Evolutionary conservation across 2,888 invertebrate species (phyloP).

Genomic region (Gymnocheta viridis): DNA sequence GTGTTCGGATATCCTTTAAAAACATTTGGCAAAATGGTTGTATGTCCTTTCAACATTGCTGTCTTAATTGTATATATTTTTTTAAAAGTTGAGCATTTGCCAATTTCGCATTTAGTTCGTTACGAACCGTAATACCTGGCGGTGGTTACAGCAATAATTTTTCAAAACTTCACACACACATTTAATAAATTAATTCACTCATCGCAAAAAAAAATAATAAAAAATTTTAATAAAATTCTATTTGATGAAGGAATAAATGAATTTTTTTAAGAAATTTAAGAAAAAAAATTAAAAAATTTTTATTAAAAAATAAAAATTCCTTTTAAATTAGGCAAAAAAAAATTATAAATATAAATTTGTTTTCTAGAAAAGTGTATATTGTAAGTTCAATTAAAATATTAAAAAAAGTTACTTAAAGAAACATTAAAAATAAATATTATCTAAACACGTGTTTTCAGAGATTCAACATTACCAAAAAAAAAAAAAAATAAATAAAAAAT

Average conservation of each 20-base stretch:
- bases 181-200: constrained; percentile 10
- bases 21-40: not conserved
- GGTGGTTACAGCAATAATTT: constrained; percentile 66
- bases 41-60: constrained; percentile 36
- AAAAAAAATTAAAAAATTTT: not conserved
- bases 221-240: not conserved
- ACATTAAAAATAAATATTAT: not conserved
- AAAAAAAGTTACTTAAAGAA: not conserved
- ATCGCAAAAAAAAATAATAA: constrained; percentile 7
- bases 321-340: constrained; percentile 65
- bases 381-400: not conserved
- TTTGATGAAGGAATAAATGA: constrained; percentile 16
- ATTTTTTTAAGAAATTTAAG: constrained; percentile 15
- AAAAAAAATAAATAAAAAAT: not conserved
- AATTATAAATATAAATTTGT: not conserved
- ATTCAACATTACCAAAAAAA: not conserved
- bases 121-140: constrained; percentile 61
- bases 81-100: constrained; percentile 66
- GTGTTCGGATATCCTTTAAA: constrained; percentile 18
- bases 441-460: constrained; percentile 1
- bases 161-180: constrained; percentile 26
- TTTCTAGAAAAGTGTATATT: not conserved
- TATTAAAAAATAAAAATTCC: not conserved
- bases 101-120: constrained; percentile 67
- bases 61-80: constrained; percentile 1